Conservation (phyloP, 1,140 invertebrate genomes). For the Trachymyrmex septentrionalis region DNA sequence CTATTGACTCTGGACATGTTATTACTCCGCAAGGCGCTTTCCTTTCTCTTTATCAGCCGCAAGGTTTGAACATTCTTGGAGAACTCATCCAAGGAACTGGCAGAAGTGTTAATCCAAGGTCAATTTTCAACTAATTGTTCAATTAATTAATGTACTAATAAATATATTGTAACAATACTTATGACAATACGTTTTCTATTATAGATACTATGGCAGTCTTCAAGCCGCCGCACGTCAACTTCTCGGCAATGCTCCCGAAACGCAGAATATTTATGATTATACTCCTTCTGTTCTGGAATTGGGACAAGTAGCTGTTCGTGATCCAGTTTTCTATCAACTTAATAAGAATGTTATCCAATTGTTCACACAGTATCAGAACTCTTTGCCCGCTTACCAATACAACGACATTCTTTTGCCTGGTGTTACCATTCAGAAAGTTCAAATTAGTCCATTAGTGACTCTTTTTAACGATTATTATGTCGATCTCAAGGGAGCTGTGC, state of each 20-base stretch:
- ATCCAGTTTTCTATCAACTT: slow-evolving; percentile 87
- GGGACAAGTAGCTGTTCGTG: slow-evolving; percentile 84
- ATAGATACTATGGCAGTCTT: slow-evolving; percentile 87
- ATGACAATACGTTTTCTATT: neutral
- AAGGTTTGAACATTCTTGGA: slow-evolving; percentile 86
- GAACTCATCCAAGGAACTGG: slow-evolving; percentile 85
- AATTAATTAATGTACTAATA: neutral
- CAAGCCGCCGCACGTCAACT: slow-evolving; percentile 88
- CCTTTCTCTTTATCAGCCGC: slow-evolving; percentile 83
- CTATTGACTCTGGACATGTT: slow-evolving; percentile 89
- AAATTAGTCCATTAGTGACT: slow-evolving; percentile 88
- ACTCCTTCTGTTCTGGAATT: slow-evolving; percentile 86
- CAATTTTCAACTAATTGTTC: neutral
- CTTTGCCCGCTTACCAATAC: slow-evolving; percentile 88
- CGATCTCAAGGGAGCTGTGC: slow-evolving; percentile 85
- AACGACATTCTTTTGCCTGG: slow-evolving; percentile 89
- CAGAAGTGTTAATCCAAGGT: slow-evolving; percentile 85
- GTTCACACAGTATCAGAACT: slow-evolving; percentile 87
- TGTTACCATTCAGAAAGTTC: slow-evolving; percentile 89
- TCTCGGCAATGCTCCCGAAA: slow-evolving; percentile 84
- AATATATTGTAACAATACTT: neutral
- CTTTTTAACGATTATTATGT: slow-evolving; percentile 88
- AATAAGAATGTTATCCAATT: slow-evolving; percentile 85
- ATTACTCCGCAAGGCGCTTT: slow-evolving; percentile 84
- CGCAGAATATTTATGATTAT: slow-evolving; percentile 81